Conservation (phyloP, 2,888 invertebrate species). For the Agrotis segetum region DNA sequence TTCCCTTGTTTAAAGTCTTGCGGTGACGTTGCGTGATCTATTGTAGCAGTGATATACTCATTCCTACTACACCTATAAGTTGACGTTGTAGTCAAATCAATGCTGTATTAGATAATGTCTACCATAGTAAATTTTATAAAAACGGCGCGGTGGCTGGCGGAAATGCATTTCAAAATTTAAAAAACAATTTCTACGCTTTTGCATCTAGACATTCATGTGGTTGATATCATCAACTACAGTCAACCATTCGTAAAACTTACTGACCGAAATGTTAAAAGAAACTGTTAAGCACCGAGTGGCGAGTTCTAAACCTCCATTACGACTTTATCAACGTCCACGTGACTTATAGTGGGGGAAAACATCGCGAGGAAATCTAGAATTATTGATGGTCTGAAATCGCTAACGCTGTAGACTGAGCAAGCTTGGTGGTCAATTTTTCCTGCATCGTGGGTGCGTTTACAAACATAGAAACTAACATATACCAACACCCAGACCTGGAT, state of each 20-base stretch:
- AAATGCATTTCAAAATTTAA: no score
- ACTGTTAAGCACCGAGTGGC: conserved; percentile 6
- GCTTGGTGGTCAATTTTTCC: neutral
- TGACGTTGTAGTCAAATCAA: no score
- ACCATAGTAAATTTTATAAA: no score
- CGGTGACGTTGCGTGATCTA: no score
- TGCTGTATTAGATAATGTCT: no score
- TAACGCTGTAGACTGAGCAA: neutral
- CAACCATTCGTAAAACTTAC: conserved; percentile 2
- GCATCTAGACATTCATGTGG: neutral
- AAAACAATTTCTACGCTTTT: neutral
- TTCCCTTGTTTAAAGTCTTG: no score
- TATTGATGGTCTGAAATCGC: conserved; percentile 27
- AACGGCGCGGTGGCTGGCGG: no score
- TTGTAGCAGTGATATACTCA: no score
- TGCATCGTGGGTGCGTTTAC: no score
- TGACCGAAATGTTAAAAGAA: conserved; percentile 1
- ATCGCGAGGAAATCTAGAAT: conserved; percentile 44
- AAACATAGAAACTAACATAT: no score
- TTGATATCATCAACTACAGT: neutral
- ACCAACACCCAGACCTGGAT: no score
- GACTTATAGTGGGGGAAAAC: conserved; percentile 30
- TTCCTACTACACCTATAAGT: no score
- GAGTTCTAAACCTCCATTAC: conserved; percentile 24
- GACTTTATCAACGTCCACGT: conserved; percentile 38